Base-by-base conservation (phyloP, 1,140 invertebrate species). In the Nebria ingens region DNA sequence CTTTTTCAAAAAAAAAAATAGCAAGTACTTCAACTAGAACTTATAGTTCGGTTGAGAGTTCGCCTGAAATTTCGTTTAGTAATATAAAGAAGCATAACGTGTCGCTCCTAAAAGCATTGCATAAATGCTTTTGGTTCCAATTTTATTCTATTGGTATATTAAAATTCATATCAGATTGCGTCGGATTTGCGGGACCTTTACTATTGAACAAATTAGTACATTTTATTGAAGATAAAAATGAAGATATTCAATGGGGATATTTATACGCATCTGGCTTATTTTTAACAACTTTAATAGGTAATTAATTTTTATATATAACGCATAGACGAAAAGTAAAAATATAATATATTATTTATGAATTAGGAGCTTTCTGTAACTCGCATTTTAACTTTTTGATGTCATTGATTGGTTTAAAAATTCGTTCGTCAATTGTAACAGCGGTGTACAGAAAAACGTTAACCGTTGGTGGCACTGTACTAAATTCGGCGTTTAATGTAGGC, bases 351-450 rank as follows among this genome's bases (percentile, higher is more conserved):
- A 56, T 53, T 57, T 57, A 40, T 59, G 65, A 64, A 69, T 53
- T 72, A 74, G 83, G 78, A 54, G 82, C 94, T 0, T 71, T 97
- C 34, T 88, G 84, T 61, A 86, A 83, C 61, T 80, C 84, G 1
- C 93, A 98, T 68, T 98, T 96, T 73, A 89, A 88, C 65, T 97
- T 93, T 75, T 76, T 81, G 52, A 86, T 97, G 76, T 80, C 85
- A 0, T 75, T 91, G 61, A 82, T 98, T 17, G 85, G 85, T 19
- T 77, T 97, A 19, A 93, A 95, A 76, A 87, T 98, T 66, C 77
- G 90, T 53, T 84, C 84, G 15, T 81, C 90, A 17, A 75, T 97
- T 20, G 80, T 97, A 2, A 86, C 87, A 11, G 80, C 85, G 3
- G 82, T 98, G 50, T 95, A 97, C 64, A 77, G 83, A 53, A 98